A percentile compares a stretch with the other conserved stretches of the same genome.
phyloP scores from a whole-genome alignment of 1,140 invertebrate genomes.

The Drosophila micromelanica region DNA sequence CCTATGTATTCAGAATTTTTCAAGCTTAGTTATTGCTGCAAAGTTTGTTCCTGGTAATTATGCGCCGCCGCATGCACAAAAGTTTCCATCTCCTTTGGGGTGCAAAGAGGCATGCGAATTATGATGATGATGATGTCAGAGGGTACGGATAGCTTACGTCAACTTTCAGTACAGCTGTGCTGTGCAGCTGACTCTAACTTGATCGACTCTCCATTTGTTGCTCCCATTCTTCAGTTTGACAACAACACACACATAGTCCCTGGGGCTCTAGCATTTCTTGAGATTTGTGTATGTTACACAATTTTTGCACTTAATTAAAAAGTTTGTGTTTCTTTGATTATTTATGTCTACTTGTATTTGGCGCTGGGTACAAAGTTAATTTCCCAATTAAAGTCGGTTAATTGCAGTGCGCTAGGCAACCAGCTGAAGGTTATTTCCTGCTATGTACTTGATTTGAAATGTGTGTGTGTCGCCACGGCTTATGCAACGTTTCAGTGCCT shows the following conservation, averaged over 20 bases:
- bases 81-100: constrained; percentile 36
- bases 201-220: constrained; percentile 20
- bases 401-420: constrained; percentile 40
- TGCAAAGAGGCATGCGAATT: constrained; percentile 64
- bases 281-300: constrained; percentile 14
- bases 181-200: constrained; percentile 6
- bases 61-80: constrained; percentile 56
- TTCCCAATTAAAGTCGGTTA: constrained; percentile 59
- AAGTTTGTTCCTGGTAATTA: constrained; percentile 72
- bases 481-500: constrained; percentile 30
- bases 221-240: not conserved
- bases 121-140: constrained; percentile 46
- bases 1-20: constrained; percentile 45
- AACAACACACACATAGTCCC: not conserved
- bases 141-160: constrained; percentile 27
- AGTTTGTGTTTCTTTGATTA: constrained; percentile 47
- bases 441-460: constrained; percentile 1
- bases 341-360: constrained; percentile 29
- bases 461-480: constrained; percentile 6
- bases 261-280: not conserved
- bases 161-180: constrained; percentile 12
- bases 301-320: constrained; percentile 53
- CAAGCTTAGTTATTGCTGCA: constrained; percentile 47
- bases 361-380: constrained; percentile 39
- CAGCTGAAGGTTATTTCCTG: constrained; percentile 7